These are phyloP conservation scores for Callaeas wilsoni DNA, from an alignment of 2,113 vertebrate species.

Conservation along the genomic window DNA sequence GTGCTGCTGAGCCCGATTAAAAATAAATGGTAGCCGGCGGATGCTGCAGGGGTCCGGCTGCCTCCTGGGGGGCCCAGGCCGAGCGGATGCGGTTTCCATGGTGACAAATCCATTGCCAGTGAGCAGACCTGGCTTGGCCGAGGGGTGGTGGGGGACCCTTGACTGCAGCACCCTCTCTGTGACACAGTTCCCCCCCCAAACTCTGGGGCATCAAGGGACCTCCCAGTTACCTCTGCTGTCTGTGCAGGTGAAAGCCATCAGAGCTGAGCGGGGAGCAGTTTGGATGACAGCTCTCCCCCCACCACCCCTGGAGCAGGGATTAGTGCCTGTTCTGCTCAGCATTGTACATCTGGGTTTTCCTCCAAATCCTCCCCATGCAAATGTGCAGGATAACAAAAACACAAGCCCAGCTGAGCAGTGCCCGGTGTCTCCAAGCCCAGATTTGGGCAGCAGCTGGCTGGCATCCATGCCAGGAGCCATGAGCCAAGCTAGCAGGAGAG, in stretches of 20 bases:
- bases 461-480: background rate
- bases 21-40: background rate
- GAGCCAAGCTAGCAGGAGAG: background rate
- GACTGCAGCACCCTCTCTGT: background rate
- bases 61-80: constrained; percentile 13
- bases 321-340: background rate
- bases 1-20: background rate
- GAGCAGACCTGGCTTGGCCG: background rate
- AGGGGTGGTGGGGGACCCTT: background rate
- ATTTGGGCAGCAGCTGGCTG: constrained; percentile 29
- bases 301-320: background rate
- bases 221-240: background rate
- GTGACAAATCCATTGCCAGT: background rate
- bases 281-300: background rate
- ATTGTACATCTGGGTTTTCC: constrained; percentile 4
- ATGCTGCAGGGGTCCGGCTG: background rate
- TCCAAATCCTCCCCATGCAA: constrained; percentile 37
- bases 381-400: background rate
- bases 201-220: background rate
- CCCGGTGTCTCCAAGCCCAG: background rate
- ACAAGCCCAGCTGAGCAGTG: constrained; percentile 18
- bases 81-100: constrained; percentile 62
- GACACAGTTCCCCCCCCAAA: background rate
- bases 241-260: background rate
- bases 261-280: background rate